Evolutionary conservation across 2,113 vertebrate genomes (phyloP), one percentile per base, ranked within the genome.

Genomic region (Sebastes schlegelii): DNA sequence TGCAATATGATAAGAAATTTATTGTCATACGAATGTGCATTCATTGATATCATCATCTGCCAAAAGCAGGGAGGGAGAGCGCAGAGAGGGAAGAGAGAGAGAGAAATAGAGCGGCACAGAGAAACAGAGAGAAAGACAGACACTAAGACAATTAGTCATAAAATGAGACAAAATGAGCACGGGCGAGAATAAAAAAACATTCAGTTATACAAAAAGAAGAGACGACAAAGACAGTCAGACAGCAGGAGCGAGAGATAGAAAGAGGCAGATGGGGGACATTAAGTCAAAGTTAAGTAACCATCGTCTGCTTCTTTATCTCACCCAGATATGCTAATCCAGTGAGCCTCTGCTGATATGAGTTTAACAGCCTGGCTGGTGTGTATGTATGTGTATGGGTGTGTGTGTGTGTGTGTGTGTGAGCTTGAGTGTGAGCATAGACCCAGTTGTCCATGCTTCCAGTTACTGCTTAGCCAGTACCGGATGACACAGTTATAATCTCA

Each of bases 201-300:
- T 89, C 74, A 69, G 68, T 69, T 77, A 66, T 43, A 70, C 52
- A 87, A 64, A 88, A 81, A 93, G 79, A 85, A 83, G 77, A 67
- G 79, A 80, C 46, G 86, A 83, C 85, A 89, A 84, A 86, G 77
- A 86, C 82, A 88, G 85, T 78, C 82, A 88, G 91, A 85, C 87
- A 88, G 92, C 79, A 84, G 84, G 86, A 92, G 84, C 69, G 78
- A 80, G 76, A 91, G 90, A 94, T 86, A 86, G 88, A 91, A 83
- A 82, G 77, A 91, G 86, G 82, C 92, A 94, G 93, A 94, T 92
- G 90, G 92, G 85, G 76, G 79, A 90, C 88, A 92, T 90, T 92
- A 94, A 94, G 89, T 92, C 93, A 92, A 94, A 93, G 89, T 92
- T 91, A 93, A 91, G 90, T 90, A 92, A 93, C 90, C 89, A 86